These are phyloP conservation scores for Andinoacara biseriatus DNA, from an alignment of 2,113 vertebrate genomes.

Conservation along the genomic window DNA sequence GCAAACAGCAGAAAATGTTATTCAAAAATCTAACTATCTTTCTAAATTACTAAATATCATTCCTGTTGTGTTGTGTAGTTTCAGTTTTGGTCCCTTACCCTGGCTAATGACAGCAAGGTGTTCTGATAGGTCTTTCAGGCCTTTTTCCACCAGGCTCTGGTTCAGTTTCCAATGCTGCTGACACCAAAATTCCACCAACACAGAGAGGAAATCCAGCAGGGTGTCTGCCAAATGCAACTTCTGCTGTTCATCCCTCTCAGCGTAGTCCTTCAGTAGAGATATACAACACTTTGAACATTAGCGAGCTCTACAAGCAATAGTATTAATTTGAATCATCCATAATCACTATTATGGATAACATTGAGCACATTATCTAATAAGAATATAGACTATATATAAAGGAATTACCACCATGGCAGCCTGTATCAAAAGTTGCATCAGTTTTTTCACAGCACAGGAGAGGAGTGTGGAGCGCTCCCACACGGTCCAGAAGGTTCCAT, in stretches of 20 bases:
- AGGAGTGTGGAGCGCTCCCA: slow-evolving; percentile 84
- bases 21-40: not conserved
- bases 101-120: slow-evolving; percentile 86
- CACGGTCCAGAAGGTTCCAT: slow-evolving; percentile 86
- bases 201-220: slow-evolving; percentile 86
- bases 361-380: not conserved
- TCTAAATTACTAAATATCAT: not conserved
- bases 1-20: not conserved
- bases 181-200: slow-evolving; percentile 91
- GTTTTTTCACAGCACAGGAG: slow-evolving; percentile 81
- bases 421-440: slow-evolving; percentile 67
- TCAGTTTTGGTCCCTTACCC: slow-evolving; percentile 73
- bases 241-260: slow-evolving; percentile 34
- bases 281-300: not conserved
- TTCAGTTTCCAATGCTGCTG: slow-evolving; percentile 85
- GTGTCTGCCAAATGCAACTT: slow-evolving; percentile 67
- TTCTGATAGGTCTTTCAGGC: slow-evolving; percentile 85
- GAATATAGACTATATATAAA: not conserved
- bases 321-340: not conserved
- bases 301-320: not conserved
- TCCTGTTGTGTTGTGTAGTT: not conserved
- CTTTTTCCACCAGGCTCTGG: slow-evolving; percentile 81
- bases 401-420: slow-evolving; percentile 82
- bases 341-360: not conserved
- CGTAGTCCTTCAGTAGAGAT: slow-evolving; percentile 35